A percentile compares a stretch with the other conserved stretches of the same genome.
phyloP scores from a whole-genome alignment of 2,888 invertebrate genomes.

The Mythimna albipuncta region DNA sequence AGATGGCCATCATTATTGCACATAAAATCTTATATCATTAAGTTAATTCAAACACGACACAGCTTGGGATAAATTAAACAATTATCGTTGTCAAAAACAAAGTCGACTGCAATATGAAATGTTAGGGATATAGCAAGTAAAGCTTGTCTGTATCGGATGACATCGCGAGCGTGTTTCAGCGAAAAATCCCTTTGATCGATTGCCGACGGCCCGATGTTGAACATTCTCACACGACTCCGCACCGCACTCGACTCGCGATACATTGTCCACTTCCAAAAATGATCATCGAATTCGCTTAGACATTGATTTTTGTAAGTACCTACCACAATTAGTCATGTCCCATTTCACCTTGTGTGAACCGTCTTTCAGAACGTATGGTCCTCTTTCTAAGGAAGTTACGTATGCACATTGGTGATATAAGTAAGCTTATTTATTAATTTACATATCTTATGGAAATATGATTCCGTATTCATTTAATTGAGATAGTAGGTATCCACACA shows the following conservation, averaged over 20 bases:
- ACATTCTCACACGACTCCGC: slow-evolving; percentile 86
- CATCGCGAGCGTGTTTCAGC: slow-evolving; percentile 80
- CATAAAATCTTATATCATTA: slow-evolving; percentile 40
- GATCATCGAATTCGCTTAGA: slow-evolving; percentile 67
- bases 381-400: slow-evolving; percentile 43
- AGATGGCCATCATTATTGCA: slow-evolving; percentile 32
- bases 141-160: slow-evolving; percentile 79
- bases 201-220: slow-evolving; percentile 84
- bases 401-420: slow-evolving; percentile 10
- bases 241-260: slow-evolving; percentile 67
- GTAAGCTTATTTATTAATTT: slow-evolving; percentile 34
- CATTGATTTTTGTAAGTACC: slow-evolving; percentile 57
- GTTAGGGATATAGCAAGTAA: slow-evolving; percentile 72
- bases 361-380: slow-evolving; percentile 10
- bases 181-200: slow-evolving; percentile 84
- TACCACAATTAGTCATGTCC: slow-evolving; percentile 57
- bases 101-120: slow-evolving; percentile 62
- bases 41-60: slow-evolving; percentile 34
- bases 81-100: slow-evolving; percentile 67
- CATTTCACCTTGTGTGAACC: slow-evolving; percentile 43
- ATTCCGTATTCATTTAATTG: slow-evolving; percentile 30
- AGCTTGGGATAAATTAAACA: slow-evolving; percentile 63
- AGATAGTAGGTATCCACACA: not conserved
- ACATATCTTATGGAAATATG: slow-evolving; percentile 11
- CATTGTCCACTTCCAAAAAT: slow-evolving; percentile 81